These are phyloP conservation scores for Neodiprion fabricii DNA, from an alignment of 1,140 invertebrate species.

Conservation along the genomic window DNA sequence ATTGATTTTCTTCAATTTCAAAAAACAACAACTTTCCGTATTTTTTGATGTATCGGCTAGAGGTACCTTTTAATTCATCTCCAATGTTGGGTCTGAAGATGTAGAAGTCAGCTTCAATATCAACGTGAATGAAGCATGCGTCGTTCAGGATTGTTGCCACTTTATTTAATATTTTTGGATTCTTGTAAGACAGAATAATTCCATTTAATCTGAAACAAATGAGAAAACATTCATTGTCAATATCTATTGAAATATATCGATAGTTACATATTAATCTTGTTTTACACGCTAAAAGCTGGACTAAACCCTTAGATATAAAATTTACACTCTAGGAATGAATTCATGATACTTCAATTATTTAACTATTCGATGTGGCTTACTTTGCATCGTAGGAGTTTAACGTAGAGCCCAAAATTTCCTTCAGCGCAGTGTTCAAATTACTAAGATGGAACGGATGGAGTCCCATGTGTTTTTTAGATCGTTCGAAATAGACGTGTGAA, in stretches of 20 bases:
- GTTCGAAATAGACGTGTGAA: constrained; percentile 64
- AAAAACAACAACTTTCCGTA: constrained; percentile 4
- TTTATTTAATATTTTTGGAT: constrained; percentile 65
- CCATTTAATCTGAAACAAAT: constrained; percentile 62
- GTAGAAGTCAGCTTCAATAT: constrained; percentile 71
- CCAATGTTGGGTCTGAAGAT: constrained; percentile 66
- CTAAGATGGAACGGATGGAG: constrained; percentile 68
- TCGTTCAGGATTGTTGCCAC: constrained; percentile 64
- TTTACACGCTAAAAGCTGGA: neutral
- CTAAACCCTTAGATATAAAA: constrained; percentile 21
- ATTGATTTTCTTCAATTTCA: neutral
- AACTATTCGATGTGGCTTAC: constrained; percentile 28
- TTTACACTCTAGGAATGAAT: too few species aligned
- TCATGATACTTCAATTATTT: too few species aligned
- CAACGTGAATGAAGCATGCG: constrained; percentile 65
- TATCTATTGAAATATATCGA: neutral
- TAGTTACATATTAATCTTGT: constrained; percentile 6
- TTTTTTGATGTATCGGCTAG: constrained; percentile 40
- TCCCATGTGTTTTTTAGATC: constrained; percentile 62
- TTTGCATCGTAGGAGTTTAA: constrained; percentile 47
- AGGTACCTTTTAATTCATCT: constrained; percentile 52
- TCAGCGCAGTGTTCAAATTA: constrained; percentile 54
- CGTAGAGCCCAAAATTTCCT: constrained; percentile 41
- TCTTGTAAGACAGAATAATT: constrained; percentile 69
- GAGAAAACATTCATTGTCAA: neutral